Percentiles rank a stretch among this genome's conserved stretches.
Conservation (phyloP, 2,113 vertebrate species). For the Alouatta palliata region DNA sequence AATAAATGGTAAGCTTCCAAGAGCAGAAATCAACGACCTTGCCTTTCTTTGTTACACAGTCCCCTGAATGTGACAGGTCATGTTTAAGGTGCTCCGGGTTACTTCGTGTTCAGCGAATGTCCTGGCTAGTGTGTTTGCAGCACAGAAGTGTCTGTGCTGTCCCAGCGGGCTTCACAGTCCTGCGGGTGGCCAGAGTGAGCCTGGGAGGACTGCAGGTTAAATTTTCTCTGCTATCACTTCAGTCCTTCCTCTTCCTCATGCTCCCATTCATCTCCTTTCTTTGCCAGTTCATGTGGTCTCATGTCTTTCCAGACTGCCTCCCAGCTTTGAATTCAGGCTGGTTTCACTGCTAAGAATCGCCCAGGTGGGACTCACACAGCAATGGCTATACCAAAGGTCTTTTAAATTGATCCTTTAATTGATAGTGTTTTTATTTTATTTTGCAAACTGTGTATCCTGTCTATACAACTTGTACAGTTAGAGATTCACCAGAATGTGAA, state of each 20-base stretch:
- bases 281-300: not conserved
- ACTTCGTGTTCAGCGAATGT: not conserved
- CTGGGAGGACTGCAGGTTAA: accelerated
- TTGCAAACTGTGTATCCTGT: too few species aligned
- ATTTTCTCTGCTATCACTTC: not conserved
- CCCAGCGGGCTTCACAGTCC: accelerated
- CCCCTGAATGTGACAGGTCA: not conserved
- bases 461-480: accelerated
- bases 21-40: not conserved
- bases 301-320: not conserved
- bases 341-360: accelerated
- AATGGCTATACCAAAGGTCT: accelerated
- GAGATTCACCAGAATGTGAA: accelerated
- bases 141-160: accelerated
- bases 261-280: not conserved
- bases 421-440: not conserved
- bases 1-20: not conserved
- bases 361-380: accelerated
- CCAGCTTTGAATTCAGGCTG: too few species aligned
- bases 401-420: accelerated
- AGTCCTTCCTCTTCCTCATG: not conserved
- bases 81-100: accelerated
- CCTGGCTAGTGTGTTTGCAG: not conserved
- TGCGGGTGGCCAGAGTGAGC: accelerated
- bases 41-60: too few species aligned